A percentile compares a stretch with the other conserved stretches of the same genome.
Conservation (phyloP, 2,888 invertebrate species). For the Physocephala rufipes region DNA sequence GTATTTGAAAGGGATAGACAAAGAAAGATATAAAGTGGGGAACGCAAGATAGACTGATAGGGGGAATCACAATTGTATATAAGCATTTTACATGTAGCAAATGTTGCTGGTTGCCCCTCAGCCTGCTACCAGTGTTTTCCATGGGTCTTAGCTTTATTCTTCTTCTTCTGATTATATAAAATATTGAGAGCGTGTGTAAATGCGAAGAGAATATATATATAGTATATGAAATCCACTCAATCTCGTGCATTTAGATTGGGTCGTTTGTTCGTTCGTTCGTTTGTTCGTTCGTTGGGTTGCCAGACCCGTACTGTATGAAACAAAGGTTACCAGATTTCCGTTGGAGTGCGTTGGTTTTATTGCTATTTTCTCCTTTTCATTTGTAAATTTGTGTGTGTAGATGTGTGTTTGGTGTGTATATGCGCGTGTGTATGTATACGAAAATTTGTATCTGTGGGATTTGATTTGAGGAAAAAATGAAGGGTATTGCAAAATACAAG, state of each 20-base stretch:
- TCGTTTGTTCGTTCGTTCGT: too few species aligned
- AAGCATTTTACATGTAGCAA: conserved; percentile 27
- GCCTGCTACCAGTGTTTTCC: background rate
- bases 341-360: conserved; percentile 26
- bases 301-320: conserved; percentile 29
- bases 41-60: too few species aligned
- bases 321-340: conserved; percentile 36
- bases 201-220: conserved; percentile 31
- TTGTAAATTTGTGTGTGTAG: conserved; percentile 2
- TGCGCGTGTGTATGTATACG: background rate
- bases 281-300: conserved; percentile 23
- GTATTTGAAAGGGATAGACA: background rate
- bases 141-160: background rate
- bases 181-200: conserved; percentile 23
- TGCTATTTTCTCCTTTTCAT: conserved; percentile 9
- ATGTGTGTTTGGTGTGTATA: conserved; percentile 8
- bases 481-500: too few species aligned
- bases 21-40: too few species aligned
- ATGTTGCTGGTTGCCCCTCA: conserved; percentile 3
- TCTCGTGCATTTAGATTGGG: too few species aligned
- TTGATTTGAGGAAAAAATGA: too few species aligned
- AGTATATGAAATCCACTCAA: background rate
- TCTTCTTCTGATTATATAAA: conserved; percentile 28
- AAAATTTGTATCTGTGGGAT: too few species aligned
- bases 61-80: conserved; percentile 7